Conservation (phyloP, 2,113 vertebrate genomes). For the Ornithorhynchus anatinus region DNA sequence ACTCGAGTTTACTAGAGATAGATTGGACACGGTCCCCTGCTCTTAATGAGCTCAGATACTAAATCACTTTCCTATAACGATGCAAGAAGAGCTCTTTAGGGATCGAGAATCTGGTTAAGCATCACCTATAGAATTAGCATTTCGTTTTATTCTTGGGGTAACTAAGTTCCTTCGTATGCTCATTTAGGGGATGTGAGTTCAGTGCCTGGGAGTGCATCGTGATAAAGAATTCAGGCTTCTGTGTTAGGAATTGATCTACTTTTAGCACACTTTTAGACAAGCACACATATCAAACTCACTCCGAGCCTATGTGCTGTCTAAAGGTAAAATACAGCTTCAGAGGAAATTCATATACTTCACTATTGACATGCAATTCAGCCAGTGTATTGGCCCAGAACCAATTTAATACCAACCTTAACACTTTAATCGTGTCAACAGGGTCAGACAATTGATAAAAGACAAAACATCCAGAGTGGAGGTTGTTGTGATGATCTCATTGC, state of each 20-base stretch:
- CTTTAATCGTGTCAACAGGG: neutral
- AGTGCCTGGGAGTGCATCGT: neutral
- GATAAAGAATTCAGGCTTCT: constrained; percentile 10
- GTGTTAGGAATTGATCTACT: neutral
- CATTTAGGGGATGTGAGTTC: neutral
- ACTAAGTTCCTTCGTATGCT: too few species aligned
- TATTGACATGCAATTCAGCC: neutral
- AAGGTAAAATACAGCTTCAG: neutral
- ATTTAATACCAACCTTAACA: neutral
- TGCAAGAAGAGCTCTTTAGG: too few species aligned
- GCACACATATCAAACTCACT: neutral
- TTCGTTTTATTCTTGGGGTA: too few species aligned
- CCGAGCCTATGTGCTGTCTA: neutral
- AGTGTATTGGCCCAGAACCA: neutral
- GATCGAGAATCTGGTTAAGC: too few species aligned
- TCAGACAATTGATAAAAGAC: neutral
- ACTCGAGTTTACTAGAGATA: too few species aligned
- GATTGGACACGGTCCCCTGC: too few species aligned
- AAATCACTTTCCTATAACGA: too few species aligned
- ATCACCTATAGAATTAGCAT: too few species aligned
- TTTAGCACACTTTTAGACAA: constrained; percentile 12
- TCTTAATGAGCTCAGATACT: too few species aligned
- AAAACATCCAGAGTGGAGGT: neutral
- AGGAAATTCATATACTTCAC: constrained; percentile 1
- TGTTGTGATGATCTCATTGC: neutral